Evolutionary conservation across 2,113 vertebrate species (phyloP), one percentile per base, ranked within the genome.

Genomic region (Misgurnus anguillicaudatus): DNA sequence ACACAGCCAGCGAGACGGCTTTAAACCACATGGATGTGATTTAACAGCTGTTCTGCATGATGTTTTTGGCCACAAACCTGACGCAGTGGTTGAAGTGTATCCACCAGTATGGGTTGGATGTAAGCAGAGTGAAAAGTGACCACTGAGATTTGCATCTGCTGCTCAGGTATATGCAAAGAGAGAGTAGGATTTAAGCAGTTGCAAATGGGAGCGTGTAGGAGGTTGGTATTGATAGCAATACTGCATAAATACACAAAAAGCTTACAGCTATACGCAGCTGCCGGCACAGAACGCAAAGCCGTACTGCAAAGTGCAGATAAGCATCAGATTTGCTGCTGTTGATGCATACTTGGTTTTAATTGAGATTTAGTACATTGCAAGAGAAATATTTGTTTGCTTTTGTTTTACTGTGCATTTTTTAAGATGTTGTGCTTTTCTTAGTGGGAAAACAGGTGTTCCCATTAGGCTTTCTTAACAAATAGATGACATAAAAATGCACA

Each of bases 191-290:
- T 80, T 48, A 61, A n/a, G 61, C 80, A 19, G 62, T 78, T 45
- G 70, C 38, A 68, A 79, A 58, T 48, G 78, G 78, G 55, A 77
- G 64, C 39, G 80, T 74, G 77, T 80, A 73, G 83, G 80, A 82
- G 80, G 80, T 51, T 45, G 71, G 77, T 82, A 79, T 82, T 82
- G 80, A 84, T 79, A 82, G 80, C 71, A 77, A 61, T 53, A 48
- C 75, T 9, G 75, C 79, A 64, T 79, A 82, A 81, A 82, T 71
- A 82, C 63, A 75, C 45, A 21, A 72, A 85, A 73, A 76, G 76
- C 77, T 82, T 61, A 42, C 39, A 45, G 75, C 53, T 31, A 19
- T 64, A 68, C 24, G 70, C 77, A 41, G 10, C 66, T 47, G n/a
- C 53, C 64, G 68, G 38, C 61, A 51, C 19, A 51, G 24, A 39